Base-by-base conservation (phyloP, 2,888 invertebrate genomes). In the Shargacucullia verbasci region DNA sequence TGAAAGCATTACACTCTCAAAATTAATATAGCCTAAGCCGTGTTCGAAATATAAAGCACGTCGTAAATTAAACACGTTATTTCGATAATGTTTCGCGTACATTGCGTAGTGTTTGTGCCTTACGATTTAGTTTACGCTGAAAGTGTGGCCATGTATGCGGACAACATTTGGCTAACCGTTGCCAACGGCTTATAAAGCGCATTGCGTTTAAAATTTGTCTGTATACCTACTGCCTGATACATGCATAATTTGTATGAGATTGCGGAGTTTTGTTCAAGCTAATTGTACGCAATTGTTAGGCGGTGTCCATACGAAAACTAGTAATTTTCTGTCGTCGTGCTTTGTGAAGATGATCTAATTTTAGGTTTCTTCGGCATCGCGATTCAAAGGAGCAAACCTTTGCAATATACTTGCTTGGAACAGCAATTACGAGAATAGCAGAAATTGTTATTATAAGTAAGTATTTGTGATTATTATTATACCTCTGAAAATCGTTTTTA, bases 41-140 rank as follows among this genome's bases (percentile, higher is more conserved):
- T 71, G 73, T 71, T 71, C 67, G 73, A 77, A 78, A 78, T 76
- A 76, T 76, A 75, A 79, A 76, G 67, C 70, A 48, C 9, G 68
- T 71, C 76, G 79, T 86, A 87, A 86, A 86, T 88, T 82, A 79
- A 80, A 74, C 76, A 61, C 76, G 79, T 81, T 82, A 83, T 81
- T 79, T 73, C 76, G 79, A 78, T 83, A 82, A 80, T 75, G 74
- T 57, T 49, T 27, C 34, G 62, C 44, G 53, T 65, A 73, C 64
- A 73, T 65, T 69, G 58, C 69, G 60, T 63, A 72, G 70, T 74
- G 56, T 73, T 52, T 65, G 64, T 70, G 70, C 70, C 69, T 76
- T 74, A 59, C 57, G 54, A 56, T 61, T 56, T 41, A 65, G 60
- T 57, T 39, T 49, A 38, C 34, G 29, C n/a, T 50, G 39, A 35